phyloP scores from a whole-genome alignment of 2,888 invertebrate species.

The Anthrax anthrax region DNA sequence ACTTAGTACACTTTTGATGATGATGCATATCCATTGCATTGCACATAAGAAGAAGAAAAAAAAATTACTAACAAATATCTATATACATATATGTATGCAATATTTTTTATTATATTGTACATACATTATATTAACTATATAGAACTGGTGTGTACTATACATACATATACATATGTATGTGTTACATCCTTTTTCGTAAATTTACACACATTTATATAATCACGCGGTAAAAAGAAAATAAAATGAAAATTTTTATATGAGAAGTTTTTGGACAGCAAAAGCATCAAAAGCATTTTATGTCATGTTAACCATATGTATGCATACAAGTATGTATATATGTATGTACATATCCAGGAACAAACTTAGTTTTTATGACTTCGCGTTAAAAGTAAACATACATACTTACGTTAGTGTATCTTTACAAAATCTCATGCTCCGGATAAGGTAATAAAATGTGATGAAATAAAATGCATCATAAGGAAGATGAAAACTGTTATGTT shows the following conservation, averaged over 20 bases:
- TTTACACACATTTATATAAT: no score
- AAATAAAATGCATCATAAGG: slow-evolving; percentile 6
- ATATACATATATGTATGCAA: not conserved
- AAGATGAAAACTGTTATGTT: not conserved
- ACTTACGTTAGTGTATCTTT: no score
- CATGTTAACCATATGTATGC: not conserved
- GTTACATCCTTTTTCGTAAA: no score
- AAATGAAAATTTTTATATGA: not conserved
- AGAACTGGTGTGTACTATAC: not conserved
- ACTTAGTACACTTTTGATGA: no score
- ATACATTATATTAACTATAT: no score
- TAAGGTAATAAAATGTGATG: slow-evolving; percentile 10
- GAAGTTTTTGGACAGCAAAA: not conserved
- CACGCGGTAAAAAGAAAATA: not conserved
- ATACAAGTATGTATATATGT: not conserved
- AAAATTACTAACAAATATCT: no score
- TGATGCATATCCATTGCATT: no score
- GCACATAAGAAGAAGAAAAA: no score
- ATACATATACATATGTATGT: not conserved
- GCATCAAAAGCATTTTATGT: not conserved
- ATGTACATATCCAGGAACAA: not conserved
- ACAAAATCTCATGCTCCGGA: not conserved
- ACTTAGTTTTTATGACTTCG: not conserved
- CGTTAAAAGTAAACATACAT: not conserved
- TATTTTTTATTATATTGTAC: no score